Evolutionary conservation across 2,888 invertebrate species (phyloP).

Genomic region (Anthrax anthrax): DNA sequence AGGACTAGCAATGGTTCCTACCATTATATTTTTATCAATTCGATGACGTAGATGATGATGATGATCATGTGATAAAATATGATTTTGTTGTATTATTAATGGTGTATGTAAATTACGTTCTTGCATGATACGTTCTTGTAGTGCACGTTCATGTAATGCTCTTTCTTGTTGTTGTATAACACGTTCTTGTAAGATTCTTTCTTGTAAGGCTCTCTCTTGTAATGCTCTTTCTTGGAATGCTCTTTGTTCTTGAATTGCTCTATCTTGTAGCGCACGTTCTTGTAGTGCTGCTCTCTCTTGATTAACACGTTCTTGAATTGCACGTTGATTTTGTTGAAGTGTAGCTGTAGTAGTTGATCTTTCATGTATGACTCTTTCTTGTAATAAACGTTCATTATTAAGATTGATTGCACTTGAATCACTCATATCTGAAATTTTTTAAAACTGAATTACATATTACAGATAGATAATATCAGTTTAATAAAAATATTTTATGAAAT

Average conservation of each 20-base stretch:
- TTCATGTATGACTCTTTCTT: slow-evolving; percentile 14
- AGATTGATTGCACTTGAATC: neutral
- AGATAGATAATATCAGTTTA: neutral
- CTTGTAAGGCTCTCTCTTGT: slow-evolving; percentile 9
- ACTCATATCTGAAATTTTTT: neutral
- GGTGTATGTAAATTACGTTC: slow-evolving; percentile 15
- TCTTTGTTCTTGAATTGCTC: slow-evolving; percentile 14
- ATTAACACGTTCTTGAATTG: slow-evolving; percentile 13
- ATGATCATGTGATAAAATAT: slow-evolving; percentile 14
- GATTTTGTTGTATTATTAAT: slow-evolving; percentile 14
- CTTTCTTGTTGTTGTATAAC: slow-evolving; percentile 6
- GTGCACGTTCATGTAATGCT: slow-evolving; percentile 10
- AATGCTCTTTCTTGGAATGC: slow-evolving; percentile 13
- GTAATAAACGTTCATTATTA: slow-evolving; percentile 15
- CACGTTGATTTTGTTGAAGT: slow-evolving; percentile 15
- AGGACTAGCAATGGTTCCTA: slow-evolving; percentile 13
- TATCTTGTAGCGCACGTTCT: slow-evolving; percentile 14
- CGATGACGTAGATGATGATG: slow-evolving; percentile 3
- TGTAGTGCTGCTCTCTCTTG: slow-evolving; percentile 15
- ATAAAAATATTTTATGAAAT: too few relatives aligned
- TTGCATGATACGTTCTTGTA: slow-evolving; percentile 12
- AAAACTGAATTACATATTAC: neutral
- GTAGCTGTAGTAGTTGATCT: neutral
- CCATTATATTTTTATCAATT: slow-evolving; percentile 16
- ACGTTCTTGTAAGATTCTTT: slow-evolving; percentile 9